phyloP scores from a whole-genome alignment of 2,113 vertebrate genomes.

The Carassius gibelio region DNA sequence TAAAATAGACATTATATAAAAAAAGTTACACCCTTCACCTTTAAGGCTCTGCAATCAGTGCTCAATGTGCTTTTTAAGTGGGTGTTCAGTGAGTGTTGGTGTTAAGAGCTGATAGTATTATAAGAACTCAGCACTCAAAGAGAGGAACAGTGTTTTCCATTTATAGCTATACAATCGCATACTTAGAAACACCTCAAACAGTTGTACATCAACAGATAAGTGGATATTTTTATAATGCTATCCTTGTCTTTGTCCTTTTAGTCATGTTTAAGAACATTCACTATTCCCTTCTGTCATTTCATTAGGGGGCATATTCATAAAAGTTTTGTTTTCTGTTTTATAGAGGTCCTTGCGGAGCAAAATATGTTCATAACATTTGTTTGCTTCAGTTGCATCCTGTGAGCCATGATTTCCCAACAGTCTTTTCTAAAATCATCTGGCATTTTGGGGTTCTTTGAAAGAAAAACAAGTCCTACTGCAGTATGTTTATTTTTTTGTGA shows the following conservation, averaged over 20 bases:
- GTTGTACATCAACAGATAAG: constrained; percentile 48
- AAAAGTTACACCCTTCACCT: not conserved
- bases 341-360: not conserved
- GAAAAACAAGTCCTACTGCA: constrained; percentile 25
- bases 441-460: constrained; percentile 39
- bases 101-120: constrained; percentile 50
- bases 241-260: constrained; percentile 32
- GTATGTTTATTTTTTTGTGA: constrained; percentile 38
- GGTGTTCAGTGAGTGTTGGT: constrained; percentile 26
- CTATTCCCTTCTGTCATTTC: not conserved
- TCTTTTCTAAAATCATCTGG: constrained; percentile 22
- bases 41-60: not conserved
- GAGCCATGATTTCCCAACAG: not conserved
- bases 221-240: constrained; percentile 30
- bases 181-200: constrained; percentile 22
- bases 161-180: constrained; percentile 22
- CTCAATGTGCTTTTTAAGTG: constrained; percentile 8
- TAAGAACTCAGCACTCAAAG: constrained; percentile 25
- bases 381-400: not conserved
- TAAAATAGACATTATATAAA: not conserved
- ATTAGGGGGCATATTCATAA: not conserved
- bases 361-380: not conserved
- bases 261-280: constrained; percentile 30
- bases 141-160: constrained; percentile 8
- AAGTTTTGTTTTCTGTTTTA: not conserved